Percentiles rank a stretch among this genome's conserved stretches.
Conservation (phyloP, 1,140 invertebrate species). For the Hirudo medicinalis region DNA sequence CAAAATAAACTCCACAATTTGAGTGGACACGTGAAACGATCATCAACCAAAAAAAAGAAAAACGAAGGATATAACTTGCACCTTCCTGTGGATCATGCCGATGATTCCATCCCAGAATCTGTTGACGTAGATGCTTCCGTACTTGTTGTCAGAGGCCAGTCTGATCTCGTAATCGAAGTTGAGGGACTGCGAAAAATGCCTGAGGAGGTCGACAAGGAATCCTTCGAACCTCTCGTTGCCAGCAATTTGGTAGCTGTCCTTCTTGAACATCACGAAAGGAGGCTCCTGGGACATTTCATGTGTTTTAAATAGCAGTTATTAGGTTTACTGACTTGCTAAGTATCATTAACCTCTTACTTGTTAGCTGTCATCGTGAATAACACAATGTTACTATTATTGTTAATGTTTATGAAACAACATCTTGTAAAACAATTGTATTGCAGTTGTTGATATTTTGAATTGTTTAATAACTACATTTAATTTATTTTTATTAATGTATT, state of each 20-base stretch:
- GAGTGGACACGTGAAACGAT: too few relatives aligned
- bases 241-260: conserved; percentile 15
- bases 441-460: too few relatives aligned
- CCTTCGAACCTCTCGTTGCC: conserved; percentile 23
- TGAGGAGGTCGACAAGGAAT: conserved; percentile 21
- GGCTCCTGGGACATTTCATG: conserved; percentile 12
- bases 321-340: too few relatives aligned
- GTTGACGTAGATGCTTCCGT: conserved; percentile 25
- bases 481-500: too few relatives aligned
- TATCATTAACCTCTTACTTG: too few relatives aligned
- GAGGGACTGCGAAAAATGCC: conserved; percentile 11
- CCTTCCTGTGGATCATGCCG: conserved; percentile 28
- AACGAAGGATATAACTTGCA: neutral
- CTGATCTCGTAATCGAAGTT: conserved; percentile 28
- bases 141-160: conserved; percentile 24
- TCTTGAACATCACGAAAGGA: conserved; percentile 23
- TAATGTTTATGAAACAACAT: too few relatives aligned
- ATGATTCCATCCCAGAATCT: conserved; percentile 32
- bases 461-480: too few relatives aligned
- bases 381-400: too few relatives aligned
- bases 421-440: too few relatives aligned
- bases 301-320: too few relatives aligned
- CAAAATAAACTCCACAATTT: too few relatives aligned
- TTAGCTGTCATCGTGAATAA: too few relatives aligned
- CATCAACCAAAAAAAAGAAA: neutral